Evolutionary conservation across 2,797 vertebrate species (phyloP), one percentile per base, ranked within the genome.

Genomic region (Serranus cabrilla): DNA sequence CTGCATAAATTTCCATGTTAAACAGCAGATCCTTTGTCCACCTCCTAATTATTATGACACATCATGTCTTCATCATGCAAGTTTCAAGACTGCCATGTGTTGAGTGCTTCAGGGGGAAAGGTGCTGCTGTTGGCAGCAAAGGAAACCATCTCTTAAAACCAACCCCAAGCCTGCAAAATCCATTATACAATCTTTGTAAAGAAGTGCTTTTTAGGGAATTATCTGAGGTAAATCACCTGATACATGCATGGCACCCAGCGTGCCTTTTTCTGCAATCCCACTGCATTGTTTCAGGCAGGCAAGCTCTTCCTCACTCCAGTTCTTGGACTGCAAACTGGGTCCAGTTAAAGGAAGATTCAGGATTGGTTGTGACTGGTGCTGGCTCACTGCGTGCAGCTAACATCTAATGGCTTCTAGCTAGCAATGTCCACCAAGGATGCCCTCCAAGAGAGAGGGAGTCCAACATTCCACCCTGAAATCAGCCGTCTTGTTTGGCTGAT

Each of bases 31-130:
- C 93, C 96, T 97, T 97, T 97, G 96, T 97, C 96, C 95, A 95
- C 91, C 95, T 95, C 93, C 95, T 96, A 97, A 97, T 98, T 97
- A 97, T 97, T 96, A 97, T 97, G 96, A 96, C 96, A 96, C 95
- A 95, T 97, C 97, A 96, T 96, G 96, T 97, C 96, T 97, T 97
- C 95, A 97, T 97, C 96, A 94, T 94, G 92, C 94, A 97, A 96
- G 96, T 96, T 96, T 97, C 94, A 96, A 94, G 94, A 96, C 94
- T 92, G 93, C 95, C 95, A 95, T 96, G 95, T 95, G 95, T 92
- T 93, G 94, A 96, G 94, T 92, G 90, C 93, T 95, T 95, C 90
- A 70, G 78, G 92, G 94, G 93, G 94, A 96, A 95, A 95, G 93
- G 94, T 69, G 72, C 64, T 59, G 94, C 93, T 96, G 95, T 96